Percentiles rank a stretch among this genome's conserved stretches.
Evolutionary conservation across 2,888 invertebrate species (phyloP).

Genomic region (Drosophila acutilabella): DNA sequence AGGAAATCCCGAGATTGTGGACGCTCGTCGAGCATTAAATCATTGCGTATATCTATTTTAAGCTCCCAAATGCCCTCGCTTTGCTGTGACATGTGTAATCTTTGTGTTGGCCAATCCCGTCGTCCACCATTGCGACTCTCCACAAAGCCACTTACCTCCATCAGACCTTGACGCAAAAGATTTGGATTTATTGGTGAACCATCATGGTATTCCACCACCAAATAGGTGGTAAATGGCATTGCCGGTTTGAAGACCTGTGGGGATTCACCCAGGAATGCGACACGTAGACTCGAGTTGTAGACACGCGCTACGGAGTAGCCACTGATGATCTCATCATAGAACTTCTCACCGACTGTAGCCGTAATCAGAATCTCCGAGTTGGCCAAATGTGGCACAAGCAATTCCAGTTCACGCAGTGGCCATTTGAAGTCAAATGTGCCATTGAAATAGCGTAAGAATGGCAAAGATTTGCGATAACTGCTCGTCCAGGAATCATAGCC

Average conservation of each 20-base stretch:
- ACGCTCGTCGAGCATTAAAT: constrained; percentile 86
- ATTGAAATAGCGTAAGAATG: constrained; percentile 92
- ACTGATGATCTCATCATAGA: constrained; percentile 92
- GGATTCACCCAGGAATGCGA: constrained; percentile 94
- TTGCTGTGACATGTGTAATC: constrained; percentile 88
- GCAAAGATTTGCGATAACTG: constrained; percentile 87
- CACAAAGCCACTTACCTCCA: constrained; percentile 89
- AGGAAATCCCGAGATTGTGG: constrained; percentile 88
- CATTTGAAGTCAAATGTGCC: constrained; percentile 95
- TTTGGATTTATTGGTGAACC: constrained; percentile 91
- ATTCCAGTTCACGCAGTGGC: constrained; percentile 90
- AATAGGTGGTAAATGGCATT: constrained; percentile 95
- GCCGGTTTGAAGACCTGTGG: constrained; percentile 98
- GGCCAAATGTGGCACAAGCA: constrained; percentile 87
- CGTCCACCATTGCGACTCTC: constrained; percentile 88
- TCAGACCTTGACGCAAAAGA: constrained; percentile 88
- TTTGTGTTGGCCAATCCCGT: constrained; percentile 87
- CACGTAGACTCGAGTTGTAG: constrained; percentile 93
- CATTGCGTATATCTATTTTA: constrained; percentile 90
- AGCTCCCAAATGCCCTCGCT: constrained; percentile 93
- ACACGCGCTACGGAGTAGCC: constrained; percentile 95
- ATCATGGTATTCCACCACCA: constrained; percentile 96
- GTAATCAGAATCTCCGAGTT: constrained; percentile 93
- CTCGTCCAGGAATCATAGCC: constrained; percentile 82
- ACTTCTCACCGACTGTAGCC: constrained; percentile 94